Evolutionary conservation across 2,888 invertebrate genomes (phyloP), one percentile per base, ranked within the genome.

Genomic region (Ligdia adustata): DNA sequence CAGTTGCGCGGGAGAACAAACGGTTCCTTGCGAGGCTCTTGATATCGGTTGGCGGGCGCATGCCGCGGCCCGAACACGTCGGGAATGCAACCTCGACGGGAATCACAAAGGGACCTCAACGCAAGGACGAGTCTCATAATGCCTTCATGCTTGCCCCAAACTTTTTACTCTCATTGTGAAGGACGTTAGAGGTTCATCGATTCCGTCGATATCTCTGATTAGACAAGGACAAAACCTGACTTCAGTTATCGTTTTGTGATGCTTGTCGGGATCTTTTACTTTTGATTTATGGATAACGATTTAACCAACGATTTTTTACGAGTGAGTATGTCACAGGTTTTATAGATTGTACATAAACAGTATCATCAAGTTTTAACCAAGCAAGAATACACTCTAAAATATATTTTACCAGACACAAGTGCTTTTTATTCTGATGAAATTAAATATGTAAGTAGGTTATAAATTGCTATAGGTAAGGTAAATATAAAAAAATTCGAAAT

Each of bases 51-150:
- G 55, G 62, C 55, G 54, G 57, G 55, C 64, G 18, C 18, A 59
- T 18, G 6, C 1, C 55, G 41, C 32, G 40, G n/a, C 22, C 2
- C 6, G 64, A 62, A 68, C 69, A 65, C 67, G 64, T 57, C 66
- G 79, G 72, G 88, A 86, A 87, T 83, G 85, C 82, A 82, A 78
- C 77, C 82, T 79, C 78, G 64, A 69, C 76, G 75, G 77, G 82
- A 79, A 74, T 74, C 74, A 83, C 79, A 86, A 87, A 86, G 75
- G 74, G 73, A 79, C 75, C 61, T 78, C 76, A 72, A 82, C 78
- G 77, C 83, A 81, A 80, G 82, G 82, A 81, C 82, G 84, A 77
- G 71, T 69, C 71, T 77, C 75, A 71, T 69, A 77, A 77, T 75
- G 72, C 69, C 70, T 22, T 22, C 22, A 22, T 22, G 22, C 22